Percentiles rank a stretch among this genome's conserved stretches.
phyloP scores from a whole-genome alignment of 30 jellyfish, hydroid and myxozoan genomes.

The Rhopilema esculentum region DNA sequence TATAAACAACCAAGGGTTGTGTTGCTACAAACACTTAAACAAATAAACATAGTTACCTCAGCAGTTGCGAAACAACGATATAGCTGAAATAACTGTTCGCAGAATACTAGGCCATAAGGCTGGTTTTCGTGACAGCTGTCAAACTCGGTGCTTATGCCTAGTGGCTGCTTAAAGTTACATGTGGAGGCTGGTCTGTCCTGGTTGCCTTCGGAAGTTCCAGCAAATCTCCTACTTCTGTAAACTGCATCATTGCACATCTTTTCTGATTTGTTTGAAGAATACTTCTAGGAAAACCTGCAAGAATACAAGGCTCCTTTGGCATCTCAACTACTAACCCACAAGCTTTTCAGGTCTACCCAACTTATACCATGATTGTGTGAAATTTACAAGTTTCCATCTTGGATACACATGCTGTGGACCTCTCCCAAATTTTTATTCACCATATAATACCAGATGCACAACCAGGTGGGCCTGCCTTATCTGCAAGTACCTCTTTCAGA shows the following conservation, averaged over 20 bases:
- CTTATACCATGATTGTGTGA: conserved; percentile 27
- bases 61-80: background rate
- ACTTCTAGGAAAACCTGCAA: conserved; percentile 33
- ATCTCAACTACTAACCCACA: conserved; percentile 35
- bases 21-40: background rate
- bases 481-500: background rate
- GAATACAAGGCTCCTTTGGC: conserved; percentile 56
- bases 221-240: conserved; percentile 48
- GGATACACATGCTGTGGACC: conserved; percentile 45
- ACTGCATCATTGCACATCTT: conserved; percentile 26
- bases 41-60: background rate
- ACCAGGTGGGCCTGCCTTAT: background rate
- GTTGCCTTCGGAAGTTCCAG: conserved; percentile 56
- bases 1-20: background rate
- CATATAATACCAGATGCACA: background rate
- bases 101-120: too few species aligned
- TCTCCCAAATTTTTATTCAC: conserved; percentile 16
- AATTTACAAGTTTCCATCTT: conserved; percentile 15
- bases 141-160: conserved; percentile 38
- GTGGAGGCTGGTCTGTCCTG: conserved; percentile 39
- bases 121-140: too few species aligned
- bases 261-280: conserved; percentile 35
- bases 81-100: too few species aligned
- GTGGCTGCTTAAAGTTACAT: conserved; percentile 60
- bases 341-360: conserved; percentile 35